Percentiles rank a stretch among this genome's conserved stretches.
These are phyloP conservation scores for Syrrhaptes paradoxus DNA, from an alignment of 2,113 vertebrate genomes.

Conservation along the genomic window DNA sequence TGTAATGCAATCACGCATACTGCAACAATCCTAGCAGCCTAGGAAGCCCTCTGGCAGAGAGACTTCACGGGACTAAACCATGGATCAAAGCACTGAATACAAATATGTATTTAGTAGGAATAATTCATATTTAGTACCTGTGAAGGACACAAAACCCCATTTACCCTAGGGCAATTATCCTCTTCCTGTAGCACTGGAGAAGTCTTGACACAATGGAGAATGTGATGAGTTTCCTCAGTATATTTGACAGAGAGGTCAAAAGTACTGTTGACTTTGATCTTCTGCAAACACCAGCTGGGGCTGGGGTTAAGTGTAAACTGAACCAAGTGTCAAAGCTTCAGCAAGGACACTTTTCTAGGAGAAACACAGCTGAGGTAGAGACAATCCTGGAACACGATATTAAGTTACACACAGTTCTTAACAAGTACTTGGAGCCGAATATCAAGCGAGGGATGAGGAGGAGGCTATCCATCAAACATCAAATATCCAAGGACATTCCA, in stretches of 20 bases:
- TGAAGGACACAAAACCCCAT: background rate
- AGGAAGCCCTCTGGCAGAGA: background rate
- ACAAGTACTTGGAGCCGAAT: background rate
- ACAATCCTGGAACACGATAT: background rate
- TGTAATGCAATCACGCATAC: background rate
- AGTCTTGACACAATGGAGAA: background rate
- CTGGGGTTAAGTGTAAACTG: background rate
- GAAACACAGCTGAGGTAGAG: background rate
- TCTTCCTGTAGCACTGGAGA: background rate
- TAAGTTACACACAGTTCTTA: background rate
- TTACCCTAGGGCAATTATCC: background rate
- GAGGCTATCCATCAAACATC: background rate
- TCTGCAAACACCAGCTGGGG: background rate
- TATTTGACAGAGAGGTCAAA: background rate
- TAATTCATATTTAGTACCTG: background rate
- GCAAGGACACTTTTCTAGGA: background rate
- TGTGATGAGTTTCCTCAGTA: background rate
- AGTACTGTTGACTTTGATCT: background rate
- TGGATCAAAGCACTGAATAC: background rate
- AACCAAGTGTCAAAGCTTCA: background rate
- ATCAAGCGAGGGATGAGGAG: rapidly evolving
- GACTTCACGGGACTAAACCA: background rate
- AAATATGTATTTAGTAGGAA: background rate
- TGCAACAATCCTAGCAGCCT: background rate
- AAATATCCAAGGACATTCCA: background rate